phyloP scores from a whole-genome alignment of 2,888 invertebrate genomes.

The Tigriopus californicus region DNA sequence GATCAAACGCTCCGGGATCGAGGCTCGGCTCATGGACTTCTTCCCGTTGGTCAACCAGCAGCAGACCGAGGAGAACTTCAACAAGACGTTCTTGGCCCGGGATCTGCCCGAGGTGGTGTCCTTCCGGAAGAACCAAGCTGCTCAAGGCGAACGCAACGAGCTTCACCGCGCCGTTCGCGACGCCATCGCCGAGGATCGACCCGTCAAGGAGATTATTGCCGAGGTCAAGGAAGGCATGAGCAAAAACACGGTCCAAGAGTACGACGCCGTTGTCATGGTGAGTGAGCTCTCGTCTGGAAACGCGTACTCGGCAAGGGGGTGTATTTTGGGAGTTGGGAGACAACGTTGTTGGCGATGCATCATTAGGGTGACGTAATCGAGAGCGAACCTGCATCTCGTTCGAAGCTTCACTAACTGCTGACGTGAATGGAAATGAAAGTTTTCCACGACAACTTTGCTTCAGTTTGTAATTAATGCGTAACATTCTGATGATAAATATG shows the following conservation, averaged over 20 bases:
- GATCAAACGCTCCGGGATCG: constrained; percentile 65
- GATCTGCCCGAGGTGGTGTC: constrained; percentile 54
- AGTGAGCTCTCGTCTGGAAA: no score
- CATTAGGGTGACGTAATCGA: no score
- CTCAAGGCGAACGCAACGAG: neutral
- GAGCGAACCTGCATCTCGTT: no score
- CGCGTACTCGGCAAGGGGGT: no score
- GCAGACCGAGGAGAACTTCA: constrained; percentile 57
- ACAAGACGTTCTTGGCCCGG: constrained; percentile 46
- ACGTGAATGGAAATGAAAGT: no score
- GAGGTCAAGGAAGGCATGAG: constrained; percentile 69
- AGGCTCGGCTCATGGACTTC: constrained; percentile 62
- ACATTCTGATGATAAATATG: no score
- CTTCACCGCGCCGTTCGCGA: constrained; percentile 49
- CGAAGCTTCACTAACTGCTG: no score
- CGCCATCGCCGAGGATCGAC: constrained; percentile 66
- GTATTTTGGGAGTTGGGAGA: no score
- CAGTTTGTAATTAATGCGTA: no score
- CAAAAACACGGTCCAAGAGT: constrained; percentile 66
- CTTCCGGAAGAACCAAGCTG: constrained; percentile 33
- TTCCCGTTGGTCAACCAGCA: constrained; percentile 43
- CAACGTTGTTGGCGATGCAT: no score
- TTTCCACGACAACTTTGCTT: no score
- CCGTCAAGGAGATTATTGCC: constrained; percentile 61
- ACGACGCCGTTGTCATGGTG: constrained; percentile 70